Evolutionary conservation across 2,113 vertebrate genomes (phyloP).

Genomic region (Lamprologus lemairii): DNA sequence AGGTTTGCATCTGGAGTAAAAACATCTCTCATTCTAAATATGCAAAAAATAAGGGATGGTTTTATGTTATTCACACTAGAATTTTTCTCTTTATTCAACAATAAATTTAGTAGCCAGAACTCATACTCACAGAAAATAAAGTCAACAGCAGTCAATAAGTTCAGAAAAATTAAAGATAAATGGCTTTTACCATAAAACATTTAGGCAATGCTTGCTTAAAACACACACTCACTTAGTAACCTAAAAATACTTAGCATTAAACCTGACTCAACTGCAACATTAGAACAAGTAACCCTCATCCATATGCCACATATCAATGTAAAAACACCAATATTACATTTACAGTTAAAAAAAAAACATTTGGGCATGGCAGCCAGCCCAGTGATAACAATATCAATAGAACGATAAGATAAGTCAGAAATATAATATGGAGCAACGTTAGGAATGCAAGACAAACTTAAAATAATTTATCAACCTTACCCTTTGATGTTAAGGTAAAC

Average conservation of each 20-base stretch:
- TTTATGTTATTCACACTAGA: background rate
- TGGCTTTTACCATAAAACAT: background rate
- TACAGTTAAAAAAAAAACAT: background rate
- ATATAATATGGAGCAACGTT: background rate
- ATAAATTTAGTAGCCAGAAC: background rate
- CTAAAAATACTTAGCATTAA: background rate
- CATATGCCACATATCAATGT: background rate
- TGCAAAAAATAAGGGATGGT: background rate
- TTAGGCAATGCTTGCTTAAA: background rate
- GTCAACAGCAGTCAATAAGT: background rate
- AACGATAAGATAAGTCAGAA: background rate
- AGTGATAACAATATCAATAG: background rate
- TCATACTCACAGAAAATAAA: background rate
- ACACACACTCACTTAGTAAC: background rate
- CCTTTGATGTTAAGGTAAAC: background rate
- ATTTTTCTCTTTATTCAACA: background rate
- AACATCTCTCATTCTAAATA: background rate
- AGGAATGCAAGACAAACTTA: background rate
- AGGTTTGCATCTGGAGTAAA: background rate
- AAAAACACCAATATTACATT: background rate
- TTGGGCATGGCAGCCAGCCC: background rate
- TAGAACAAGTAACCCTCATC: background rate
- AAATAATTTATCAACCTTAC: background rate
- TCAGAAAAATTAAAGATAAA: background rate
- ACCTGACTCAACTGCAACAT: background rate